Conservation (phyloP, 1,140 invertebrate genomes). For the Formica selysi region DNA sequence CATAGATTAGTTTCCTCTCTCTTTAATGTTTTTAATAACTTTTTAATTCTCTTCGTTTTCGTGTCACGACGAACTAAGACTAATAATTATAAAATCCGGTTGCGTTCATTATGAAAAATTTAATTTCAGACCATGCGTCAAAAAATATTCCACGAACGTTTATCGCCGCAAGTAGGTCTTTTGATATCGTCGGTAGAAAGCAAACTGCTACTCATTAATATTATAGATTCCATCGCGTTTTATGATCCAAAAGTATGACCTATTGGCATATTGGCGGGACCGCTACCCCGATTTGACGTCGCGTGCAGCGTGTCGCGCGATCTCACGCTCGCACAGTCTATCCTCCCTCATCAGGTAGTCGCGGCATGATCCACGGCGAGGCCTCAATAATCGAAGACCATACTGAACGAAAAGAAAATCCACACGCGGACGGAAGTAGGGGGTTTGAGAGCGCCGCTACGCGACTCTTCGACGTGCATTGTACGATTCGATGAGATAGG, state of each 20-base stretch:
- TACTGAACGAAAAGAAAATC: slow-evolving; percentile 87
- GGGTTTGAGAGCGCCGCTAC: slow-evolving; percentile 58
- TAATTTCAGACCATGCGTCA: slow-evolving; percentile 35
- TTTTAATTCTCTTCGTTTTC: background rate
- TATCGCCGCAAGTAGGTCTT: slow-evolving; percentile 21
- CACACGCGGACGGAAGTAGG: slow-evolving; percentile 70
- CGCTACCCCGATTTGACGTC: slow-evolving; percentile 31
- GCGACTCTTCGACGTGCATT: slow-evolving; percentile 62
- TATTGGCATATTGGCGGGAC: slow-evolving; percentile 12
- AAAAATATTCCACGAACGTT: slow-evolving; percentile 36
- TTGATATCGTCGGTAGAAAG: slow-evolving; percentile 46
- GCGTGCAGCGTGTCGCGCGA: slow-evolving; percentile 44
- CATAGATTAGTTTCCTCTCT: background rate
- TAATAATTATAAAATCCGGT: slow-evolving; percentile 50
- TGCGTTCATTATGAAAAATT: slow-evolving; percentile 48
- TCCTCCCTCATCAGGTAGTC: slow-evolving; percentile 71
- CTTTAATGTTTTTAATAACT: background rate
- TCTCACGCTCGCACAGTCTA: slow-evolving; percentile 34
- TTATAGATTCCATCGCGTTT: slow-evolving; percentile 53
- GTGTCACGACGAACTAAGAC: background rate
- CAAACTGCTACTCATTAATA: slow-evolving; percentile 44
- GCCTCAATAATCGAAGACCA: slow-evolving; percentile 86
- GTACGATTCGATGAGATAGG: slow-evolving; percentile 71
- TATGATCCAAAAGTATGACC: slow-evolving; percentile 24
- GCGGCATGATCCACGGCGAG: slow-evolving; percentile 78